Evolutionary conservation across 2,113 vertebrate species (phyloP), one percentile per base, ranked within the genome.

Genomic region (Lichenostomus cassidix): DNA sequence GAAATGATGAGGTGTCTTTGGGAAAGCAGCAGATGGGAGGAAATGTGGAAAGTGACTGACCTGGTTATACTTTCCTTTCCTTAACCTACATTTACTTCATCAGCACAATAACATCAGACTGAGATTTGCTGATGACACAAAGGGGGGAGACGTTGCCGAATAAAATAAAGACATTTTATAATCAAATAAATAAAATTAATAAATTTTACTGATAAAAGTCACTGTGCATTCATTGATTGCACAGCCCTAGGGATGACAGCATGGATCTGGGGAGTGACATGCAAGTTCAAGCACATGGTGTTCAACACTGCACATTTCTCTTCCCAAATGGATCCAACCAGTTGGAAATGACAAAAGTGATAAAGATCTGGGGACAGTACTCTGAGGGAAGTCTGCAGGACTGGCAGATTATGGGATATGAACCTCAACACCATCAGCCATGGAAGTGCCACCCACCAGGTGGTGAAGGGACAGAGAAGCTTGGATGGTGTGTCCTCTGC

Each of bases 401-500:
- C 47, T 59, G 78, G 24, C 2, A 3, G 82, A 22, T 65, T 49
- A 65, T 22, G 50, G 50, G 31, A 31, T 35, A 9, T 8, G 24
- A 65, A 42, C 20, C 27, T 77, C 29, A 81, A 47, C 25, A 37
- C 55, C 10, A 47, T 49, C 82, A 44, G 15, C 56, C 46, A 14
- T 11, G 41, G 18, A 47, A 60, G 11, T 33, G 20, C 67, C 74
- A 69, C 52, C 33, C 56, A 8, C 18, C 49, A 42, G 29, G 20
- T 35, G 27, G 33, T 19, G 25, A 83, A 67, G 27, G 35, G 33
- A 65, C 68, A 87, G 35, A 76, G 39, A n/a, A 65, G 9, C 24
- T 53, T 0, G 0, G 9, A 16, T 59, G 15, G 7, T 11, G 7
- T 4, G 12, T 39, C 50, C 39, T 81, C 56, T 58, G 53, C 15